Evolutionary conservation across 2,888 invertebrate genomes (phyloP).

Genomic region (Ecliptopera silaceata): DNA sequence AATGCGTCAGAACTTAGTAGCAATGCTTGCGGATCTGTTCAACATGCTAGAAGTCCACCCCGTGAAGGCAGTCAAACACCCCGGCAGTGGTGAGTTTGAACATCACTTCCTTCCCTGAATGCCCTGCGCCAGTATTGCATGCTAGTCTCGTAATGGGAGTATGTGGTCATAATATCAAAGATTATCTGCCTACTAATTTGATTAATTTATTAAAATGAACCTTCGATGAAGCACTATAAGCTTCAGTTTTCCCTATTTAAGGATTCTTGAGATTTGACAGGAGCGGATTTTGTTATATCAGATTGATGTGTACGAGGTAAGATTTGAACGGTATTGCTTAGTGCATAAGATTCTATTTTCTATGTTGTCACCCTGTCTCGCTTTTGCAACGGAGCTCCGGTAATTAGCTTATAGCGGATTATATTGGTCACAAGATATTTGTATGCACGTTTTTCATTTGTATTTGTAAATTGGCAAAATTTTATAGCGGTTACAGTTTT

Average conservation of each 20-base stretch:
- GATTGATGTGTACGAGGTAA: slow-evolving; percentile 46
- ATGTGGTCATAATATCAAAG: slow-evolving; percentile 82
- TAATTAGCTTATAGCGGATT: slow-evolving; percentile 29
- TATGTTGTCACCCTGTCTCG: slow-evolving; percentile 67
- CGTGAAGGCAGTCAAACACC: slow-evolving; percentile 92
- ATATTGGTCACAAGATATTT: slow-evolving; percentile 27
- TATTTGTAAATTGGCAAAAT: slow-evolving; percentile 28
- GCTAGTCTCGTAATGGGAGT: slow-evolving; percentile 75
- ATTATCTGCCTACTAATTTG: slow-evolving; percentile 63
- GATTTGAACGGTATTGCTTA: slow-evolving; percentile 45
- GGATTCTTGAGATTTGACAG: slow-evolving; percentile 36
- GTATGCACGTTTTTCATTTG: slow-evolving; percentile 31
- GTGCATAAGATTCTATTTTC: slow-evolving; percentile 33
- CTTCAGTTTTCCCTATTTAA: slow-evolving; percentile 49
- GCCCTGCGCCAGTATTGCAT: slow-evolving; percentile 59
- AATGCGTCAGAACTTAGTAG: slow-evolving; percentile 95
- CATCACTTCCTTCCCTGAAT: slow-evolving; percentile 18
- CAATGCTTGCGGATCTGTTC: slow-evolving; percentile 96
- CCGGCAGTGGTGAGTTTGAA: slow-evolving; percentile 84
- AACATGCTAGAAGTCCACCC: slow-evolving; percentile 97
- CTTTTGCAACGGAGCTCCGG: slow-evolving; percentile 49
- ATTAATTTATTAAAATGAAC: slow-evolving; percentile 38
- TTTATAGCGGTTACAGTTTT: background rate
- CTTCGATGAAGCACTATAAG: slow-evolving; percentile 53
- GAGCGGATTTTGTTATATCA: slow-evolving; percentile 24